phyloP scores from a whole-genome alignment of 2,888 invertebrate species.

The Tortricodes alternella region DNA sequence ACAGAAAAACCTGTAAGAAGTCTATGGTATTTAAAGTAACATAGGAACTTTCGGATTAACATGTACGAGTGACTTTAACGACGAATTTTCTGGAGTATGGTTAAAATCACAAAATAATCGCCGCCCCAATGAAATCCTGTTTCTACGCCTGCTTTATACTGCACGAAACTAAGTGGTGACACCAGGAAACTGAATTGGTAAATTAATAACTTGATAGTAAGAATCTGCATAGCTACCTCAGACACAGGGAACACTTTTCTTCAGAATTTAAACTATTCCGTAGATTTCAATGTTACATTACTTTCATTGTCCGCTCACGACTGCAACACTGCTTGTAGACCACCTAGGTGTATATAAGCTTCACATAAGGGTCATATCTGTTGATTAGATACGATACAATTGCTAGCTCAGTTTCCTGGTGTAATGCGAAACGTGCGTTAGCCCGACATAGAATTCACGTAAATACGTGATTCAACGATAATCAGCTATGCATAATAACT shows the following conservation, averaged over 20 bases:
- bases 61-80: no score
- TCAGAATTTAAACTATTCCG: neutral
- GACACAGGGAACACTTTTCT: neutral
- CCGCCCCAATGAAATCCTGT: no score
- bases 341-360: slow-evolving; percentile 14
- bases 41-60: no score
- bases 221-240: neutral
- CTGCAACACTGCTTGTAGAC: neutral
- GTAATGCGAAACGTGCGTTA: slow-evolving; percentile 17
- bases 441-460: slow-evolving; percentile 12
- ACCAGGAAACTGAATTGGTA: neutral
- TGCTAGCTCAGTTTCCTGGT: slow-evolving; percentile 9
- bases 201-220: neutral
- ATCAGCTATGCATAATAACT: neutral
- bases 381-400: neutral
- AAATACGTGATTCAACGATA: slow-evolving; percentile 23
- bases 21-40: no score
- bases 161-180: no score
- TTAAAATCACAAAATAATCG: no score
- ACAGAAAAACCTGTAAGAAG: no score
- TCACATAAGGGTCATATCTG: neutral
- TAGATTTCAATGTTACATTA: slow-evolving; percentile 2
- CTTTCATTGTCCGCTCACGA: neutral
- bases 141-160: no score
- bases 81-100: no score